Conservation (phyloP, 1,140 invertebrate species). For the Drosophila obscura region DNA sequence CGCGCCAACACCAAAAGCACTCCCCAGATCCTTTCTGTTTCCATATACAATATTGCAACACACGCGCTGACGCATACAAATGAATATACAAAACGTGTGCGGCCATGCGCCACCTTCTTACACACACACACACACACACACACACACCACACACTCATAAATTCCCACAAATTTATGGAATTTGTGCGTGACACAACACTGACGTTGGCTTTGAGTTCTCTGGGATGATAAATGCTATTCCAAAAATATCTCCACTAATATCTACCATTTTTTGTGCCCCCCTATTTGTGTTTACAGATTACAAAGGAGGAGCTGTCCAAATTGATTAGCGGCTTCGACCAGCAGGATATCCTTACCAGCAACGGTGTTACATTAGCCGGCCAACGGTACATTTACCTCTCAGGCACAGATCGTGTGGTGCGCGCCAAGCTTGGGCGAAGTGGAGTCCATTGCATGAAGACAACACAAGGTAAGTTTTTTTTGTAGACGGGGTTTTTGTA, state of each 20-base stretch:
- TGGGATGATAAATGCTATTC: not conserved
- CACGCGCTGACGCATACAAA: constrained; percentile 48
- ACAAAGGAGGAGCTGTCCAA: constrained; percentile 94
- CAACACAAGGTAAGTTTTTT: constrained; percentile 89
- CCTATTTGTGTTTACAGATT: constrained; percentile 85
- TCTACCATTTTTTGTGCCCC: constrained; percentile 1
- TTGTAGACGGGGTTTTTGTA: too few species aligned
- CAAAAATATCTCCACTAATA: constrained; percentile 10
- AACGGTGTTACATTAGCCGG: constrained; percentile 94
- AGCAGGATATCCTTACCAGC: constrained; percentile 92
- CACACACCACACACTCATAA: constrained; percentile 30
- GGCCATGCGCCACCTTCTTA: constrained; percentile 13
- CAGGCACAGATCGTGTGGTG: constrained; percentile 94
- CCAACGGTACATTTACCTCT: constrained; percentile 95
- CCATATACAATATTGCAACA: constrained; percentile 13
- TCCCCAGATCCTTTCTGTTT: constrained; percentile 17
- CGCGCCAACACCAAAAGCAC: constrained; percentile 12
- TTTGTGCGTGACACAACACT: constrained; percentile 52
- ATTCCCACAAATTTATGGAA: constrained; percentile 56
- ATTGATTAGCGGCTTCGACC: constrained; percentile 93
- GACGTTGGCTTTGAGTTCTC: too few species aligned
- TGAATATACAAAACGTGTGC: constrained; percentile 29
- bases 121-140: constrained; percentile 22
- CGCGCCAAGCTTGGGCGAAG: constrained; percentile 95
- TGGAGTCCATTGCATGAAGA: constrained; percentile 97